These are phyloP conservation scores for Pteronotus mesoamericanus DNA, from an alignment of 2,797 vertebrate species.

Conservation along the genomic window DNA sequence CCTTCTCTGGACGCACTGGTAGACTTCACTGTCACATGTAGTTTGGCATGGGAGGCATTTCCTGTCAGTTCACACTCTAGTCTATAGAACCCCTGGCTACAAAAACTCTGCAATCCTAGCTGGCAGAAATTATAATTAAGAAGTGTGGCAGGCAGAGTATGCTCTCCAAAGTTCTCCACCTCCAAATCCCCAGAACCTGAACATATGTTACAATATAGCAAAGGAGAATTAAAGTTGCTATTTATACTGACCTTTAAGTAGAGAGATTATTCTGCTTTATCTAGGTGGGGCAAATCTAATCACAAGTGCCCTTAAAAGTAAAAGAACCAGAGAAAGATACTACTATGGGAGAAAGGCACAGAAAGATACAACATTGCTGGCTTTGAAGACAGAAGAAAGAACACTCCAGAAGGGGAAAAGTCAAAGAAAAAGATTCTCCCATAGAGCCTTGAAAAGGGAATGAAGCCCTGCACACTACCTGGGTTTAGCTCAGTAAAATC, in stretches of 20 bases:
- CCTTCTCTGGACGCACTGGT: accelerated
- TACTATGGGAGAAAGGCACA: background rate
- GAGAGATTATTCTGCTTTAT: background rate
- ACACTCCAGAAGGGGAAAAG: background rate
- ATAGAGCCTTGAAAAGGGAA: background rate
- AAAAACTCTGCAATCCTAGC: background rate
- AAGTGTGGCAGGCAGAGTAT: background rate
- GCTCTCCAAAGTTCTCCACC: background rate
- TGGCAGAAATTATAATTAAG: background rate
- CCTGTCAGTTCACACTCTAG: background rate
- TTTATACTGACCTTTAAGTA: background rate
- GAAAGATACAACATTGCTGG: background rate
- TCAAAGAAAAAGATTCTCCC: background rate
- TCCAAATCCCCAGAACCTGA: background rate
- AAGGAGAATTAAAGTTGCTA: background rate
- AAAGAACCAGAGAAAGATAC: background rate
- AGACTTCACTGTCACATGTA: background rate
- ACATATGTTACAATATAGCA: too few species aligned
- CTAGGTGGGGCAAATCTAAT: background rate
- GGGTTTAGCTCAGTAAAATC: background rate
- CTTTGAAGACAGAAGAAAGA: background rate
- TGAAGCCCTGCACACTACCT: background rate
- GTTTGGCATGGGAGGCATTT: background rate
- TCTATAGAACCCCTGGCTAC: background rate
- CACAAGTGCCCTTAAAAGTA: background rate